phyloP scores from a whole-genome alignment of 2,888 invertebrate species.

The Steinernema carpocapsae region DNA sequence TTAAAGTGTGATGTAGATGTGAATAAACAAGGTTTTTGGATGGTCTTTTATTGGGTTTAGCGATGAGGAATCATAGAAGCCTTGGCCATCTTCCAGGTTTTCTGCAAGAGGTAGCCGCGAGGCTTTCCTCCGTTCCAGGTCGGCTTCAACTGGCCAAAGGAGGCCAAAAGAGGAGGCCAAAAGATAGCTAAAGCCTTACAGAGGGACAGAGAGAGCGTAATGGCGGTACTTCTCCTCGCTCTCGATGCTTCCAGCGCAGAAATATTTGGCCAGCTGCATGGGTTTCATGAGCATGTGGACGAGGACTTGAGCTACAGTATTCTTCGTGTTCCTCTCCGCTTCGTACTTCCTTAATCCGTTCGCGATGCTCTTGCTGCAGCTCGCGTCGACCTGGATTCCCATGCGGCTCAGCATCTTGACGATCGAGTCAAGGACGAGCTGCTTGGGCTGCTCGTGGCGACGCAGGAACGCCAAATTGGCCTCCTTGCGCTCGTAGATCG shows the following conservation, averaged over 20 bases:
- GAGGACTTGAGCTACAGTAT: slow-evolving; percentile 73
- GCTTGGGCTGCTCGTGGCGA: slow-evolving; percentile 82
- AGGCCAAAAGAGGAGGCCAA: too few relatives aligned
- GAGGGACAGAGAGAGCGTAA: slow-evolving; percentile 86
- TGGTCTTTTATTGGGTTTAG: too few relatives aligned
- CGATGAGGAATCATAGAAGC: too few relatives aligned
- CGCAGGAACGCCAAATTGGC: slow-evolving; percentile 78
- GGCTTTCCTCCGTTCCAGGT: too few relatives aligned
- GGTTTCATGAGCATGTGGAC: slow-evolving; percentile 83
- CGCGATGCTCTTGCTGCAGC: slow-evolving; percentile 78
- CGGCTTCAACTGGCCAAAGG: too few relatives aligned
- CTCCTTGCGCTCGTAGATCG: slow-evolving; percentile 74
- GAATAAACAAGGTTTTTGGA: too few relatives aligned
- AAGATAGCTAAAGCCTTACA: too few relatives aligned
- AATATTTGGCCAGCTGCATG: slow-evolving; percentile 76
- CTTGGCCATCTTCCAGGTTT: too few relatives aligned
- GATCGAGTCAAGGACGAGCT: slow-evolving; percentile 69
- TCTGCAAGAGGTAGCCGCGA: too few relatives aligned
- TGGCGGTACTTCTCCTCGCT: slow-evolving; percentile 74
- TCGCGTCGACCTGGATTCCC: slow-evolving; percentile 79
- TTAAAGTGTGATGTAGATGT: slow-evolving; percentile 26
- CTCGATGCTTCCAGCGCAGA: slow-evolving; percentile 70
- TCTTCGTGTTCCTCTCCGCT: slow-evolving; percentile 50
- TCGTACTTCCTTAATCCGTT: slow-evolving; percentile 72
- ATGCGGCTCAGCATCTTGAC: slow-evolving; percentile 70